Base-by-base conservation (phyloP, 2,113 vertebrate genomes). In the Eclectus roratus region DNA sequence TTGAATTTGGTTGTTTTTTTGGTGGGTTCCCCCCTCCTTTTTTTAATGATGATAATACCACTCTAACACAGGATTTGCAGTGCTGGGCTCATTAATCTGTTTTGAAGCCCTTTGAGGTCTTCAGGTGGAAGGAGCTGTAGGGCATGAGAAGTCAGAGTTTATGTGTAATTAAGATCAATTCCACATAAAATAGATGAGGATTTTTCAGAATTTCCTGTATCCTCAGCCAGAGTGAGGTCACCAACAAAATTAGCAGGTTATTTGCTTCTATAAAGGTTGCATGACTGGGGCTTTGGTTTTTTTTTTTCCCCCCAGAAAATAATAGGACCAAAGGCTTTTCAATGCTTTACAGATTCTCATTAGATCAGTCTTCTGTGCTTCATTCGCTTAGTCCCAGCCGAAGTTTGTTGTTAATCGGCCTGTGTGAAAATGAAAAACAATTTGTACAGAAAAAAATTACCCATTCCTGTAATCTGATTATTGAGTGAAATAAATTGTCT, bases 151-250 rank as follows among this genome's bases (percentile, higher is more conserved):
- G 80, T 56, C 15, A 17, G 31, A 83, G 27, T 78, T 88, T 70
- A 72, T 77, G 35, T 66, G 94, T 89, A 94, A 91, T 92, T 94
- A 79, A 76, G 61, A 92, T 49, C 63, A 86, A 68, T 90, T 74
- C 52, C 24, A 43, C 28, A 72, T 76, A 35, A 90, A 77, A 88
- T 23, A 68, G 49, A 65, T 85, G 13, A n/a, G 44, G 80, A 52
- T 89, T 86, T 88, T 88, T 56, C 65, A 65, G 28, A 79, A 65
- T 92, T 89, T 85, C 10, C 47, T 56, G 17, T 56, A 19, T 94
- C 6, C n/a, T 84, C 17, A 92, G 43, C 10, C 61, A 65, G 52
- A 39, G 21, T 68, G 41, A 80, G 44, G 23, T 60, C 61, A 66
- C 55, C 72, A 89, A 58, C 56, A n/a, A 91, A 74, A 86, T 69